Evolutionary conservation across 2,888 invertebrate genomes (phyloP), one percentile per base, ranked within the genome.

Genomic region (Andrena trimmerana): DNA sequence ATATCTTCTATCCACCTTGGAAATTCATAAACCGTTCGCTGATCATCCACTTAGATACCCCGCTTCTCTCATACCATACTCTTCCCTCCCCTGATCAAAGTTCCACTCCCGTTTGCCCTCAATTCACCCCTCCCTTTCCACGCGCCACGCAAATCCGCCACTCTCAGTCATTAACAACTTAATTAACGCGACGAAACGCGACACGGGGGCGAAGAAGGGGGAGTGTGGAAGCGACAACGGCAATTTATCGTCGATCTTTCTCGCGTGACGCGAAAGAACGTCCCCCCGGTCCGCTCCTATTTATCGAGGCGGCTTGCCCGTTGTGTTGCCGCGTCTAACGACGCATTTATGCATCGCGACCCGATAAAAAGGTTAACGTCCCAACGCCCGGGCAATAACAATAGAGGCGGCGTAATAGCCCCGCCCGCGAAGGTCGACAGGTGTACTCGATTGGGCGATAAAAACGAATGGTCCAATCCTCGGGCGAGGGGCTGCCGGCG

Each of bases 401-500:
- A 60, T 36, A 50, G 48, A 60, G 42, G n/a, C 8, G 10, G 16
- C 7, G 10, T 5, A 33, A 68, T 36, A 16, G 27, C 67, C 3
- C 2, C n/a, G 13, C 24, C 60, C n/a, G 5, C 2, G 52, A 42
- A 29, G 70, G 71, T 13, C 71, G 76, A 65, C 81, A 81, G 83
- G 74, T 86, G 83, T 67, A 78, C 79, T 54, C 85, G 83, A 88
- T 85, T 57, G 69, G 65, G 81, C 36, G 86, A 88, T 88, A 86
- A 88, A 88, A 86, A 76, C 60, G 73, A 83, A 88, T 67, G 72
- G 59, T 68, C 88, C 81, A 85, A 83, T 83, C 69, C 71, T 48
- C 59, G 42, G 33, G 63, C 76, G 20, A 24, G 33, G 65, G 33
- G 54, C 50, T 68, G 10, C 29, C 67, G 29, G 50, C 57, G 67